Base-by-base conservation (phyloP, 2,797 vertebrate genomes). In the Mormyrops boulengeri region DNA sequence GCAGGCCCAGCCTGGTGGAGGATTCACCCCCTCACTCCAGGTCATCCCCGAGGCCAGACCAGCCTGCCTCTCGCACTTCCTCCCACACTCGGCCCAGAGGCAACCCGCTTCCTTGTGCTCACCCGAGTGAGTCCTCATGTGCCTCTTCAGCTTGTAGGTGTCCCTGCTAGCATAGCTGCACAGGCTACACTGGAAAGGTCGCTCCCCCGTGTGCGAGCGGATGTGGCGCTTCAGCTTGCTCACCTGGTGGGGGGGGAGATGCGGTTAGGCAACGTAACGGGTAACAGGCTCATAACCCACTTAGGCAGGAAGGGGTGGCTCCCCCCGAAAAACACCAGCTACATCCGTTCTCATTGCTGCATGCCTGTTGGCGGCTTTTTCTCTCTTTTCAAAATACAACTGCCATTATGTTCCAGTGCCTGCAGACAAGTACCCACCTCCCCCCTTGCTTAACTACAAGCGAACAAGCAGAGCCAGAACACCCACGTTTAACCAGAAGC, bases 101-200 rank as follows among this genome's bases (percentile, higher is more conserved):
- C 82, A 52, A n/a, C 87, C 87, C 41, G 2, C 87, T 50, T 88
- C 57, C 87, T 60, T 11, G 22, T 30, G 57, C 89, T 89, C 96
- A 99, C 98, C 98, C 55, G 98, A 99, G 94, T 99, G 98, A 66
- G 98, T 99, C 94, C 98, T 97, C 98, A 99, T 99, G 94, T 99
- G 98, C 94, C 98, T 97, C 95, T 99, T 99, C 94, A 99, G 96
- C 90, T 99, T 99, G 95, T 99, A 99, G 19, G 98, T 99, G 93
- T 99, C 98, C 94, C 98, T 98, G 96, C 98, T 99, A 94, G 98
- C 98, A 0, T 99, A 99, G 95, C 98, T 99, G 94, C 98, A 99
- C 92, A 99, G 96, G 91, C 98, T 99, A 96, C 98, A 99, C 94
- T 99, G 98, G 96, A 99, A 99, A 53, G 98, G 98, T 73, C 98